Evolutionary conservation across 92 coral and sea anemone species (phyloP), one percentile per base, ranked within the genome.

Genomic region (Palythoa caribaeorum): DNA sequence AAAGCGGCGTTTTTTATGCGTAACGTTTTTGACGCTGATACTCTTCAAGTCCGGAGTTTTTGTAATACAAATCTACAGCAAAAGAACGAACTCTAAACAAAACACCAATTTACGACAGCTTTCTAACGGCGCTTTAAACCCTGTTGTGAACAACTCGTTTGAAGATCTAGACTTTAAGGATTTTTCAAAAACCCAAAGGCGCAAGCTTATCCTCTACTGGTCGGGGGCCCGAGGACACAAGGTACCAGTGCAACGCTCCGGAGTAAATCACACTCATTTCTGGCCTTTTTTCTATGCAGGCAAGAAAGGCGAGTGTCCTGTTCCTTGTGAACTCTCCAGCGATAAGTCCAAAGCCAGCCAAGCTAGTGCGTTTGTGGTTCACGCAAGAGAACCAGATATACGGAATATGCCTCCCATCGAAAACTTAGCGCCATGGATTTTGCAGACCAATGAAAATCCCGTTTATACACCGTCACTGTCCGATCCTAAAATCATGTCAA

Each of bases 271-370:
- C 88, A 83, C 93, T 62, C 94, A 95, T 72, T 95, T 93, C 78
- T 97, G 99, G 99, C 99, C 99, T 1, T 97, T 94, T 90, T 97
- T 97, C 90, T 97, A 91, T 90, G 96, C 98, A 11, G 99, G 99
- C 12, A 83, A 91, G 13, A 94, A 93, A 15, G 94, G 90, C 38
- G 90, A 90, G 54, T 97, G 99, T 65, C 99, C 99, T 20, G 96
- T 95, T 20, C 92, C 93, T 21, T 97, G 99, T 62, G 98, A 95
- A 75, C 87, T 97, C 3, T 91, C 99, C 9, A 94, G 79, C 84
- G 98, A 97, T 47, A 91, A 92, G 8, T 77, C 90, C 3, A 89
- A 96, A 52, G 96, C 95, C 6, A 36, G 79, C 15, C 97, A 95
- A 72, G 99, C 99, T 1, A 95, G 96, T 54, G 99, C 99, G 17